Percentiles rank a stretch among this genome's conserved stretches.
Conservation (phyloP, 2,797 vertebrate genomes). For the Euthynnus affinis region DNA sequence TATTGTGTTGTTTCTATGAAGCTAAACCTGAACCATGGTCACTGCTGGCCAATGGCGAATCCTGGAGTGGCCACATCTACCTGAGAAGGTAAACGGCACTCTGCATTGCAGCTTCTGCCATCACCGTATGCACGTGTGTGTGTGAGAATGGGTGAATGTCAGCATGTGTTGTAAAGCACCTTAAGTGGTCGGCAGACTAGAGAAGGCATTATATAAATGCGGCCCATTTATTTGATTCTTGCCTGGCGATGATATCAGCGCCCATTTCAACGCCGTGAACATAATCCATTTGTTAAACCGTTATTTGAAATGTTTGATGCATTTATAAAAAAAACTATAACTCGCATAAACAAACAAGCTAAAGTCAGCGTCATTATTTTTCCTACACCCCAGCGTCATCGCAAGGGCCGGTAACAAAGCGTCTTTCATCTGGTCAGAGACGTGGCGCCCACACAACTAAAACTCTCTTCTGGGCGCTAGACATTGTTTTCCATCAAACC, state of each 20-base stretch:
- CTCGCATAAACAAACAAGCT: constrained; percentile 39
- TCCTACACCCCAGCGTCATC: constrained; percentile 8
- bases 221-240: not conserved
- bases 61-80: not conserved
- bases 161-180: too few species aligned
- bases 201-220: too few species aligned
- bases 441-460: constrained; percentile 54
- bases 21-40: too few species aligned
- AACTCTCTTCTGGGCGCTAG: constrained; percentile 56
- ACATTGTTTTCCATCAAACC: constrained; percentile 74
- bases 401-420: constrained; percentile 22
- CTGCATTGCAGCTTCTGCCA: too few species aligned
- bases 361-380: constrained; percentile 20
- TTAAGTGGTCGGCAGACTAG: too few species aligned
- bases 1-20: too few species aligned
- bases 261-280: not conserved
- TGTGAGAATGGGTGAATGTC: too few species aligned
- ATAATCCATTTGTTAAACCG: constrained; percentile 17
- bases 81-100: too few species aligned
- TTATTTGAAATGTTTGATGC: constrained; percentile 40
- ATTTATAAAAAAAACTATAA: constrained; percentile 34
- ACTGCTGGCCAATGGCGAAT: too few species aligned
- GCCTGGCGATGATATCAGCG: constrained; percentile 1
- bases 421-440: constrained; percentile 58
- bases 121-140: too few species aligned